These are phyloP conservation scores for Agonopterix alstromeriana DNA, from an alignment of 2,888 invertebrate species.

Conservation along the genomic window DNA sequence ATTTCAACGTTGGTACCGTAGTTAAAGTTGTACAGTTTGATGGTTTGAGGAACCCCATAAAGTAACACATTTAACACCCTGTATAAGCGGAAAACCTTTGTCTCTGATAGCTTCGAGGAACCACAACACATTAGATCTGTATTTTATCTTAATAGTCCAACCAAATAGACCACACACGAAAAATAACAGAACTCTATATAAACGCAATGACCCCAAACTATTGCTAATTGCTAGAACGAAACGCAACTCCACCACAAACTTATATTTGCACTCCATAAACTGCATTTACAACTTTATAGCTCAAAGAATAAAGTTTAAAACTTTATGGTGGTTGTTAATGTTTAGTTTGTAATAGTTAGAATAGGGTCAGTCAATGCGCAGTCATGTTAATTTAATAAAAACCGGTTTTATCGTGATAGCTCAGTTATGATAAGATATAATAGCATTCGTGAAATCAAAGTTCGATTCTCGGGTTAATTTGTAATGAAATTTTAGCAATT, in stretches of 20 bases:
- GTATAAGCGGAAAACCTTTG: too few relatives aligned
- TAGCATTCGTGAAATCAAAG: neutral
- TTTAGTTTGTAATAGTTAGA: constrained; percentile 13
- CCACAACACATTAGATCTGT: too few relatives aligned
- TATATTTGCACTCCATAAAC: constrained; percentile 2
- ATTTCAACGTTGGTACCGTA: too few relatives aligned
- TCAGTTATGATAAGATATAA: too few relatives aligned
- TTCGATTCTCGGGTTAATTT: neutral
- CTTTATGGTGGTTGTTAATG: neutral
- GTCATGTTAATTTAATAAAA: constrained; percentile 53
- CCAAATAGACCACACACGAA: constrained; percentile 9
- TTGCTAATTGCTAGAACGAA: constrained; percentile 16
- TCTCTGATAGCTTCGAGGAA: too few relatives aligned
- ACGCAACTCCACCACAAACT: constrained; percentile 8
- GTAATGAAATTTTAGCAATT: too few relatives aligned
- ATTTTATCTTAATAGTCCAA: neutral
- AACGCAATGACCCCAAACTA: constrained; percentile 12
- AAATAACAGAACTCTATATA: constrained; percentile 11
- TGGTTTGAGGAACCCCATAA: too few relatives aligned
- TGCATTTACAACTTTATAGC: constrained; percentile 12
- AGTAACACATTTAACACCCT: too few relatives aligned
- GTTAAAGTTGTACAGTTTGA: too few relatives aligned
- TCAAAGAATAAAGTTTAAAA: constrained; percentile 6
- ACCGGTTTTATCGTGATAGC: constrained; percentile 7
- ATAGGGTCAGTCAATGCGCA: constrained; percentile 43